Conservation (phyloP, 2,888 invertebrate genomes). For the Euplagia quadripunctaria region DNA sequence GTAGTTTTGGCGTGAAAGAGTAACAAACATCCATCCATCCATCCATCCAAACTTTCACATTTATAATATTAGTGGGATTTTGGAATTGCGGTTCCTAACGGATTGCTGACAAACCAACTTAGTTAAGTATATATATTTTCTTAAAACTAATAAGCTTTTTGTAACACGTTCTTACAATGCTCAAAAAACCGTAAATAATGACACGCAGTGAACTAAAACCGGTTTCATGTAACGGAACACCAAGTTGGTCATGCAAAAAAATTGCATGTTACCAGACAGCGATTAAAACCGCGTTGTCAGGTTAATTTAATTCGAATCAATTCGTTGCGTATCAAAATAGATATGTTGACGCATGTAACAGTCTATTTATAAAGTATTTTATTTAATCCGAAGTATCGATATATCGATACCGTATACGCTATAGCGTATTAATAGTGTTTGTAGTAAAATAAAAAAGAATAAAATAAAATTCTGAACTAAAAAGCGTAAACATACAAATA, state of each 20-base stretch:
- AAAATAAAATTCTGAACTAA: neutral
- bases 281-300: conserved; percentile 22
- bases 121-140: neutral
- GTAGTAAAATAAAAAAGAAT: no score
- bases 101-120: neutral
- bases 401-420: no score
- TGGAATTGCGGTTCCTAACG: neutral
- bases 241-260: conserved; percentile 47
- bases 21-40: no score
- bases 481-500: neutral
- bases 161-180: conserved; percentile 1
- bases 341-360: neutral
- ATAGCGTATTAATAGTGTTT: no score
- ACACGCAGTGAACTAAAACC: conserved; percentile 32
- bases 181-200: conserved; percentile 33
- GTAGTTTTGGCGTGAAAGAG: no score
- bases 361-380: neutral
- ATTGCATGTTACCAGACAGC: conserved; percentile 29
- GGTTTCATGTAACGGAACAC: conserved; percentile 48
- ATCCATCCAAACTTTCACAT: no score
- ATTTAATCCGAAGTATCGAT: neutral
- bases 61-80: no score
- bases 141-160: neutral
- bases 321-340: conserved; percentile 9
- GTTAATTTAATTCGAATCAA: conserved; percentile 19